A percentile compares a stretch with the other conserved stretches of the same genome.
These are phyloP conservation scores for Macrosiphum euphorbiae DNA, from an alignment of 2,888 invertebrate species.

Conservation along the genomic window DNA sequence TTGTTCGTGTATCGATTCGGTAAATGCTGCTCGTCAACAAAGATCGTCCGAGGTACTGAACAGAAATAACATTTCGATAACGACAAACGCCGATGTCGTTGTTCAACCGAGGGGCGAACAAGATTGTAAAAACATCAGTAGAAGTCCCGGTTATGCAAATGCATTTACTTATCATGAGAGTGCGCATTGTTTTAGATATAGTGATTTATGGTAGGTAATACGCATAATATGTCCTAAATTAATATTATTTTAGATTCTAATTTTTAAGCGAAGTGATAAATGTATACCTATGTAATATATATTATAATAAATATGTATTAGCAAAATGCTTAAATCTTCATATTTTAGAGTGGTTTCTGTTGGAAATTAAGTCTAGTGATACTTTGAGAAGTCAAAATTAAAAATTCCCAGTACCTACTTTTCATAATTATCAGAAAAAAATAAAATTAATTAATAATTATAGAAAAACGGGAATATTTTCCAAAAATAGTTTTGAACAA, in stretches of 20 bases:
- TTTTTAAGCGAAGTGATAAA: background rate
- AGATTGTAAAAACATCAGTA: conserved; percentile 26
- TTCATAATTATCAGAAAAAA: background rate
- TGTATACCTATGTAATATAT: background rate
- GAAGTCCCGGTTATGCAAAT: conserved; percentile 11
- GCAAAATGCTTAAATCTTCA: background rate
- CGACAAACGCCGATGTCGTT: background rate
- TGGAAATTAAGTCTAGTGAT: background rate
- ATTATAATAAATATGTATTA: no score
- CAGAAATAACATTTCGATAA: background rate
- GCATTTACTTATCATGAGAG: conserved; percentile 38
- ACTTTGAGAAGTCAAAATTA: background rate
- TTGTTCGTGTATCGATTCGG: conserved; percentile 33
- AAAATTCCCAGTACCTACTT: background rate
- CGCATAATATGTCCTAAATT: background rate
- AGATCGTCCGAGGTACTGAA: background rate
- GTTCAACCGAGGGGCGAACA: conserved; percentile 37
- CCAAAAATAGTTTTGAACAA: background rate
- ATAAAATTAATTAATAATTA: no score
- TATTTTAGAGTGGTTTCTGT: background rate
- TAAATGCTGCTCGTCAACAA: conserved; percentile 28
- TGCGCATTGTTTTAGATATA: conserved; percentile 54
- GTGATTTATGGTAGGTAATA: conserved; percentile 51
- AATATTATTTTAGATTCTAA: background rate
- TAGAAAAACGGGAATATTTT: background rate